Base-by-base conservation (phyloP, 1,140 invertebrate genomes). In the Saccostrea cuccullata region DNA sequence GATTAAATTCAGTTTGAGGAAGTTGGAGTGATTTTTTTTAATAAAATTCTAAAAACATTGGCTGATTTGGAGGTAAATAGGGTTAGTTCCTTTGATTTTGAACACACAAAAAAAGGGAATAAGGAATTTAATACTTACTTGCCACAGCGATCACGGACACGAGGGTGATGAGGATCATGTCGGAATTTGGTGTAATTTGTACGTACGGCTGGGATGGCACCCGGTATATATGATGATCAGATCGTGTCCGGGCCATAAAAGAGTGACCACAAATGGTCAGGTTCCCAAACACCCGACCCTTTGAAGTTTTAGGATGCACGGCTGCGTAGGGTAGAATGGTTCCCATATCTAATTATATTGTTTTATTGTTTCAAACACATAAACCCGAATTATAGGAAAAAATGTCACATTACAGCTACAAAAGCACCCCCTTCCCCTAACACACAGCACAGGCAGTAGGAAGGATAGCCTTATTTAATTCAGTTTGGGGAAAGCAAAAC, bases 201-300 rank as follows among this genome's bases (percentile, higher is more conserved):
- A 26, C 8, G 20, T 70, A 13, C 26, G 13, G 13, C 9, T 26
- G 58, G 20, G 67, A 8, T 36, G 11, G 60, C 9, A 26, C 67
- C n/a, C 20, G 67, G 67, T 73, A 73, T 73, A 23, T 73, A 73
- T 73, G 23, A 8, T 23, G 23, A 23, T 13, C 23, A 26, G 67
- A 13, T 73, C 67, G 67, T 73, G 67, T 73, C 67, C 67, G 8
- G 20, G 11, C 67, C 67, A 73, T 73, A 73, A 73, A 73, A 30
- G 12, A 13, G 20, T 30, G 11, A 73, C 12, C 67, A 73, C 67
- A 73, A 12, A 8, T 73, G 67, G 12, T 23, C 3, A 13, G 23
- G 26, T 73, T 73, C 67, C 26, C 67, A 73, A 12, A 73, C 23
- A 6, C 67, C 67, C 67, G 67, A 23, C 23, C 67, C 13, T 73